A percentile compares a stretch with the other conserved stretches of the same genome.
phyloP scores from a whole-genome alignment of 2,797 vertebrate species.

The Novumbra hubbsi region DNA sequence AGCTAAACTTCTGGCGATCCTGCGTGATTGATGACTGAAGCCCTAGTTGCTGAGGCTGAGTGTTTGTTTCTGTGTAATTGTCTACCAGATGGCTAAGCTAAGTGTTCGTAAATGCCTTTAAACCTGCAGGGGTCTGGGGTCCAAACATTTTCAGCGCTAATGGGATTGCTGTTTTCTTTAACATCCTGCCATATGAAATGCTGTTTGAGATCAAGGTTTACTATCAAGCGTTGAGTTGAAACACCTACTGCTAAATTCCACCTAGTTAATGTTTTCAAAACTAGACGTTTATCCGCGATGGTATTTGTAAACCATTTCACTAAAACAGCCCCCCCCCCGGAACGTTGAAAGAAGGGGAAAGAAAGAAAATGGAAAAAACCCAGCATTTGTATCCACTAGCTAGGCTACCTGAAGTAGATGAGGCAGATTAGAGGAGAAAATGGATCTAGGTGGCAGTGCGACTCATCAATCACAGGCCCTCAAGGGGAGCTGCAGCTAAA shows the following conservation, averaged over 20 bases:
- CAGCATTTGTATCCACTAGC: conserved; percentile 19
- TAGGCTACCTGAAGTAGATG: conserved; percentile 62
- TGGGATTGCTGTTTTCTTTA: conserved; percentile 62
- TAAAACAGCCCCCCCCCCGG: conserved; percentile 54
- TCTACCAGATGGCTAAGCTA: conserved; percentile 85
- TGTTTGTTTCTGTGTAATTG: conserved; percentile 83
- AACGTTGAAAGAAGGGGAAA: conserved; percentile 40
- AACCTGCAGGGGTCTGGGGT: conserved; percentile 69
- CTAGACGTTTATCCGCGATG: conserved; percentile 48
- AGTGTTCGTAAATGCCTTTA: conserved; percentile 81
- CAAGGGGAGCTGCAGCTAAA: conserved; percentile 79
- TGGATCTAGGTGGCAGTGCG: conserved; percentile 77
- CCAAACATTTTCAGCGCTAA: conserved; percentile 67
- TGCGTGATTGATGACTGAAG: conserved; percentile 79
- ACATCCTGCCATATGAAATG: conserved; percentile 49
- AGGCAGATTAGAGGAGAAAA: conserved; percentile 75
- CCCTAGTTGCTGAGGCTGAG: conserved; percentile 83
- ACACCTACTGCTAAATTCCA: conserved; percentile 40
- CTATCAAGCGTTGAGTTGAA: conserved; percentile 38
- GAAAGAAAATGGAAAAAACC: conserved; percentile 8
- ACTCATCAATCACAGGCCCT: conserved; percentile 83
- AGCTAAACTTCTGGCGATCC: conserved; percentile 76
- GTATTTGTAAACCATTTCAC: conserved; percentile 50
- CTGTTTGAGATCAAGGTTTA: conserved; percentile 48
- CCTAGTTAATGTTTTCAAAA: conserved; percentile 54